Evolutionary conservation across 2,888 invertebrate species (phyloP).

Genomic region (Alitta virens): DNA sequence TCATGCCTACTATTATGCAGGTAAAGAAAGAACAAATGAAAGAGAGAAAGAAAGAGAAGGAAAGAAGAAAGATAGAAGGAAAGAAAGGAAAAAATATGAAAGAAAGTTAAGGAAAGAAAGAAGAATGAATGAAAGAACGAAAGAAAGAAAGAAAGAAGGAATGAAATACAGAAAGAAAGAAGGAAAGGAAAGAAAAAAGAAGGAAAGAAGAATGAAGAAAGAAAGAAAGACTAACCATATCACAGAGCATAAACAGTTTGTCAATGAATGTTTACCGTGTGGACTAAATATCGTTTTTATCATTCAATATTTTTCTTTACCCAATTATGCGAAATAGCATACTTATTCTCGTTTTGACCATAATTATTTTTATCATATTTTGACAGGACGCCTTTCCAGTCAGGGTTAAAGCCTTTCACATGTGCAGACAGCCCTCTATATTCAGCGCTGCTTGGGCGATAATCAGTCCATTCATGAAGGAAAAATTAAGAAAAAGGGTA

Average conservation of each 20-base stretch:
- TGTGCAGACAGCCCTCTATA: slow-evolving; percentile 5
- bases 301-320: neutral
- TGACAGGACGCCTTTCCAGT: slow-evolving; percentile 11
- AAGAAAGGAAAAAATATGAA: too few species aligned
- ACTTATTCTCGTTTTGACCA: neutral
- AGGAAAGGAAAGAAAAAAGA: too few species aligned
- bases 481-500: slow-evolving; percentile 6
- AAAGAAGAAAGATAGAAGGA: too few species aligned
- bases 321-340: too few species aligned
- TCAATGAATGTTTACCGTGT: neutral
- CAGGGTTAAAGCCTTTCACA: slow-evolving; percentile 3
- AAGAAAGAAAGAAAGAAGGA: too few species aligned
- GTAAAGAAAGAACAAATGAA: slow-evolving; percentile 19
- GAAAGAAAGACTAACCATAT: too few species aligned
- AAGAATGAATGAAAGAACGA: too few species aligned
- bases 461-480: slow-evolving; percentile 1
- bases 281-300: neutral
- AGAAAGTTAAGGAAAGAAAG: too few species aligned
- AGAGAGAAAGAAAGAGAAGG: too few species aligned
- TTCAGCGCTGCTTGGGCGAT: slow-evolving; percentile 8
- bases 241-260: too few species aligned
- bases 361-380: neutral
- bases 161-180: too few species aligned
- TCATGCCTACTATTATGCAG: slow-evolving; percentile 34
- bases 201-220: too few species aligned